Evolutionary conservation across 2,888 invertebrate genomes (phyloP).

Genomic region (Apotomis betuletana): DNA sequence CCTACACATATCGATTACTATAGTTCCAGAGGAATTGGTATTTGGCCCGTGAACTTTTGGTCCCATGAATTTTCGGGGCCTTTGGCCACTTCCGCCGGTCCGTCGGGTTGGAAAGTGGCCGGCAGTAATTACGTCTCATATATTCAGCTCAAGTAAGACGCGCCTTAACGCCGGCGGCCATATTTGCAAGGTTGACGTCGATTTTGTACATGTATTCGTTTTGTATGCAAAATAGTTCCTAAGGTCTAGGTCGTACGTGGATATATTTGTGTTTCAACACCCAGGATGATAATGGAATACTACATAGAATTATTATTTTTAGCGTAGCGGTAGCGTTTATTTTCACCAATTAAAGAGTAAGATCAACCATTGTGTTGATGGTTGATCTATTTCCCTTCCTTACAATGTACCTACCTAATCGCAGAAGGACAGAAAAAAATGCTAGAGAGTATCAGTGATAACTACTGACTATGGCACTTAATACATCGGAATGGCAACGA

Average conservation of each 20-base stretch:
- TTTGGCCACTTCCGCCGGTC: slow-evolving; percentile 44
- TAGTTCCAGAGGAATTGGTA: neutral
- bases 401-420: too few relatives aligned
- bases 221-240: slow-evolving; percentile 42
- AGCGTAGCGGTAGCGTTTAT: too few relatives aligned
- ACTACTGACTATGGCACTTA: too few relatives aligned
- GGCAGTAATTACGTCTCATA: slow-evolving; percentile 53
- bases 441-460: too few relatives aligned
- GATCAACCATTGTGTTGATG: too few relatives aligned
- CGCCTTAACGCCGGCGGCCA: slow-evolving; percentile 44
- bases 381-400: too few relatives aligned
- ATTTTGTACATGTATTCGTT: slow-evolving; percentile 36
- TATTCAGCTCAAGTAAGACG: slow-evolving; percentile 52
- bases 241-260: slow-evolving; percentile 58
- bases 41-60: slow-evolving; percentile 44
- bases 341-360: too few relatives aligned
- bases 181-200: slow-evolving; percentile 33
- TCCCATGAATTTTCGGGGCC: slow-evolving; percentile 9
- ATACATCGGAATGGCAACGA: too few relatives aligned
- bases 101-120: slow-evolving; percentile 51
- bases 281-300: too few relatives aligned
- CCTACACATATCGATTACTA: too few relatives aligned
- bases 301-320: too few relatives aligned
- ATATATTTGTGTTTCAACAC: neutral
- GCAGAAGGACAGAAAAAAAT: too few relatives aligned